Percentiles rank a stretch among this genome's conserved stretches.
Evolutionary conservation across 2,113 vertebrate genomes (phyloP).

Genomic region (Campylorhamphus procurvoides): DNA sequence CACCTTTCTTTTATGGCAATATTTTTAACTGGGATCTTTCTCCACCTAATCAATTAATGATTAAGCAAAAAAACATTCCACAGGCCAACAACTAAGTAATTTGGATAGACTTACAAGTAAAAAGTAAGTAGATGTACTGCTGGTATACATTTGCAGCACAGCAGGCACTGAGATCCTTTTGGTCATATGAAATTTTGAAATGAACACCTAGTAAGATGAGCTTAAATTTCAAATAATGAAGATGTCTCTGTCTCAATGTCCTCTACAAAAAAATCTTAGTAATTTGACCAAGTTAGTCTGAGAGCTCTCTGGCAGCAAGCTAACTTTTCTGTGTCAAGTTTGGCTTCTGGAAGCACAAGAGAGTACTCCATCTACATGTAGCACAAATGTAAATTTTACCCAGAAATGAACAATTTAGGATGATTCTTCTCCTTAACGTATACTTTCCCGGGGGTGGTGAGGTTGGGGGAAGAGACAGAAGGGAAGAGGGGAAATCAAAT

Average conservation of each 20-base stretch:
- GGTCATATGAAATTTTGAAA: neutral
- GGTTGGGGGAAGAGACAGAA: too few relatives aligned
- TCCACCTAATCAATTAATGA: neutral
- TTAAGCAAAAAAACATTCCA: neutral
- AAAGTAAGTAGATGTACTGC: neutral
- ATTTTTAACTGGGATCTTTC: neutral
- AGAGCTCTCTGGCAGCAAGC: neutral
- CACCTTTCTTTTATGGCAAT: neutral
- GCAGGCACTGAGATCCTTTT: neutral
- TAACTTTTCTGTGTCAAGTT: neutral
- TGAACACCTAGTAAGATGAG: neutral
- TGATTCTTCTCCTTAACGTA: neutral
- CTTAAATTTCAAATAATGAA: neutral
- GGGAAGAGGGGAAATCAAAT: neutral
- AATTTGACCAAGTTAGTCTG: neutral
- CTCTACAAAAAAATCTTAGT: neutral
- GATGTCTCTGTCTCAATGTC: neutral
- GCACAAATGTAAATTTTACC: neutral
- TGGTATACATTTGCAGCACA: neutral
- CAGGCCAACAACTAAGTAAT: neutral
- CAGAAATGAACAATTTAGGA: neutral
- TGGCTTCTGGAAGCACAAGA: neutral
- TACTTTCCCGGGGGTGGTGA: rapidly evolving
- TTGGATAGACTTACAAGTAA: neutral
- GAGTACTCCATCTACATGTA: neutral